Evolutionary conservation across 2,113 vertebrate genomes (phyloP).

Genomic region (Scatophagus argus): DNA sequence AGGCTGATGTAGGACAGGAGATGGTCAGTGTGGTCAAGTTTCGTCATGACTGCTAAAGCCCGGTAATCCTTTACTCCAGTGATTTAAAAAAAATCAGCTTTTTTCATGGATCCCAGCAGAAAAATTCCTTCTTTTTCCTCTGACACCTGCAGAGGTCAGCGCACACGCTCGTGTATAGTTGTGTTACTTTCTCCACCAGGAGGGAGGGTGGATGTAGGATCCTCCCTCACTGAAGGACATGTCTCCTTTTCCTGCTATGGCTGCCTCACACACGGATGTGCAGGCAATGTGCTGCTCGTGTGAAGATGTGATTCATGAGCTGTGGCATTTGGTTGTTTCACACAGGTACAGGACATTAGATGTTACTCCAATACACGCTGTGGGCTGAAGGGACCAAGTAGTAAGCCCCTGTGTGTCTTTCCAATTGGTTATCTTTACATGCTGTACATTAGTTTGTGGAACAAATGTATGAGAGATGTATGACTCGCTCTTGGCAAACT

Average conservation of each 20-base stretch:
- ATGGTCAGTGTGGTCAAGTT: constrained; percentile 40
- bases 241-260: constrained; percentile 16
- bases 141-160: constrained; percentile 44
- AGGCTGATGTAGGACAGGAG: constrained; percentile 10
- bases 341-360: constrained; percentile 11
- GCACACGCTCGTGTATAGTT: neutral
- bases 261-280: constrained; percentile 27
- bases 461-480: neutral
- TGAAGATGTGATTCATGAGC: constrained; percentile 17
- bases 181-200: constrained; percentile 1
- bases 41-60: constrained; percentile 20
- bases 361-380: neutral
- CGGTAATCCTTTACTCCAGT: neutral
- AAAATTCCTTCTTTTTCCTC: neutral
- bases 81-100: constrained; percentile 4
- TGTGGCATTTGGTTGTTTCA: constrained; percentile 40
- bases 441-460: constrained; percentile 12
- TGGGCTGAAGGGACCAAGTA: neutral
- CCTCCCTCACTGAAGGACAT: constrained; percentile 20
- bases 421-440: neutral
- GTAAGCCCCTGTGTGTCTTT: neutral
- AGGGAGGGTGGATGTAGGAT: constrained; percentile 4
- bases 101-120: neutral
- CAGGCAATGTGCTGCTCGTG: neutral
- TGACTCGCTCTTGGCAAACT: constrained; percentile 3